A percentile compares a stretch with the other conserved stretches of the same genome.
Evolutionary conservation across 2,113 vertebrate species (phyloP).

Genomic region (Rhynchomys soricoides): DNA sequence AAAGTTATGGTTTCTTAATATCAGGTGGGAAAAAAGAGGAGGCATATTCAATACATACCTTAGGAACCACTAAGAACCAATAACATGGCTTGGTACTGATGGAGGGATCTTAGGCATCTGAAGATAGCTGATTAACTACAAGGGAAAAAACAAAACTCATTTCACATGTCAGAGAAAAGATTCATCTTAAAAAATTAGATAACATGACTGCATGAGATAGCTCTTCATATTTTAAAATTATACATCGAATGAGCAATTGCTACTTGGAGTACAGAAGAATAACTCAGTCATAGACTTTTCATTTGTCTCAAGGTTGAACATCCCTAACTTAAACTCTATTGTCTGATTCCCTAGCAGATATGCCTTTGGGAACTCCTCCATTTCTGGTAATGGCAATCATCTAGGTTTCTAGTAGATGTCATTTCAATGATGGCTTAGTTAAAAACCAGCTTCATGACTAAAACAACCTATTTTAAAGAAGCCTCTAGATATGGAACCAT

Average conservation of each 20-base stretch:
- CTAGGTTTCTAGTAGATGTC: not conserved
- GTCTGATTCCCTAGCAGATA: not conserved
- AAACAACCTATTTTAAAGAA: not conserved
- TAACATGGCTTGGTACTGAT: not conserved
- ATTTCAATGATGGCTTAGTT: not conserved
- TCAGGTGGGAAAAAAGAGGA: not conserved
- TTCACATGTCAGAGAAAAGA: not conserved
- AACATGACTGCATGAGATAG: not conserved
- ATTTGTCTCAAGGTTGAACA: not conserved
- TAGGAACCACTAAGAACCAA: not conserved
- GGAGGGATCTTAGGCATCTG: not conserved
- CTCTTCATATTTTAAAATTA: not conserved
- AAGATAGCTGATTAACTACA: not conserved
- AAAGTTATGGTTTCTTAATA: not conserved
- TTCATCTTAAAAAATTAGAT: not conserved
- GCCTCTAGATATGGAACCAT: not conserved
- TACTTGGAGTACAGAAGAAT: not conserved
- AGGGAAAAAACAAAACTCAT: not conserved
- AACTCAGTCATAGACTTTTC: not conserved
- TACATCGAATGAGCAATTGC: not conserved
- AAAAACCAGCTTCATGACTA: not conserved
- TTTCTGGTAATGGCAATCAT: not conserved
- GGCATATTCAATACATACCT: not conserved
- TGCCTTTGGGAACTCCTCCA: not conserved
- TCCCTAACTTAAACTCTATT: not conserved